phyloP scores from a whole-genome alignment of 2,888 invertebrate species.

The Thysanoteuthis rhombus region DNA sequence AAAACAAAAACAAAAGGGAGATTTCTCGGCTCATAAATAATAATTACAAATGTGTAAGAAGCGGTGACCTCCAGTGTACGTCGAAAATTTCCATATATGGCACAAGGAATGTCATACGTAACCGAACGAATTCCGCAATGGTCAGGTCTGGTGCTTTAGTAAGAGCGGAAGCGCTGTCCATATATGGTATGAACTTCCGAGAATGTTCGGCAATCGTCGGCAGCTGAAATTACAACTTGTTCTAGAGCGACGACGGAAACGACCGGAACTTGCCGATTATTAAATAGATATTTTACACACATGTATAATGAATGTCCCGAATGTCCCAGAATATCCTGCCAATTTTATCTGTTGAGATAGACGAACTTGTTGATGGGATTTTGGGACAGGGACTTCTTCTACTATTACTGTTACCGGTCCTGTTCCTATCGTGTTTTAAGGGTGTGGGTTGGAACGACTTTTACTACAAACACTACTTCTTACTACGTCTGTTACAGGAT shows the following conservation, averaged over 20 bases:
- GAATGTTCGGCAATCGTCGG: conserved; percentile 35
- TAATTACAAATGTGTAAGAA: conserved; percentile 33
- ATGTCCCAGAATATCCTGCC: background rate
- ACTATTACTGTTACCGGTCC: background rate
- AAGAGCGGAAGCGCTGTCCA: conserved; percentile 41
- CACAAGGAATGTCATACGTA: conserved; percentile 42
- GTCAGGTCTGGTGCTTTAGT: conserved; percentile 36
- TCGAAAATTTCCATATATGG: conserved; percentile 59
- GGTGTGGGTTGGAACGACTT: background rate
- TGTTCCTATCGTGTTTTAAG: background rate
- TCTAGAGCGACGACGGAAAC: conserved; percentile 25
- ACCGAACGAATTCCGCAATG: conserved; percentile 39
- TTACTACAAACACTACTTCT: background rate
- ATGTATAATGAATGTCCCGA: background rate
- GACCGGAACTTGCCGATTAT: conserved; percentile 33
- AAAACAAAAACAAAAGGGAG: conserved; percentile 26
- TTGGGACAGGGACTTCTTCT: background rate
- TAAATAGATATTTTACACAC: background rate
- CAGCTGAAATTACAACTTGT: conserved; percentile 28
- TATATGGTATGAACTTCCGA: conserved; percentile 42
- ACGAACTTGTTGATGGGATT: background rate
- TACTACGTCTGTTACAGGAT: background rate
- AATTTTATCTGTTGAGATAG: background rate
- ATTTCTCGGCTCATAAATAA: conserved; percentile 35
- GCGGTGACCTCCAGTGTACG: conserved; percentile 44